Evolutionary conservation across 2,888 invertebrate genomes (phyloP), one percentile per base, ranked within the genome.

Genomic region (Eurytoma californica): DNA sequence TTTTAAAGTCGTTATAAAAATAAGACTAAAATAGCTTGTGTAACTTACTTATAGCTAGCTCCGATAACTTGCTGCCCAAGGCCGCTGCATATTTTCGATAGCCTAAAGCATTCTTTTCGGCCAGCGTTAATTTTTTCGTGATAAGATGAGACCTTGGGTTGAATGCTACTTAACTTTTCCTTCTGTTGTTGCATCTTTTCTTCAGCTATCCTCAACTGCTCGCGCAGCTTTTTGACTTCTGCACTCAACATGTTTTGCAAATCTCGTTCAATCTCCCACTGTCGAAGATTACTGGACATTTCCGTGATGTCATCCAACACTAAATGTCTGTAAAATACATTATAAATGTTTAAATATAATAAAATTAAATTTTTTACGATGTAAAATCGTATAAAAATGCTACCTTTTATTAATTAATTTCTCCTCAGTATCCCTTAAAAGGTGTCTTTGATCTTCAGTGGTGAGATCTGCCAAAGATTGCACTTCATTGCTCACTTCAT

Each of bases 231-330:
- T 65, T 83, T 86, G 1, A 90, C 86, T 79, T 90, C 89, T 13
- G 72, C 77, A 12, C 81, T 83, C n/a, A 88, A 72, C 47, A 79
- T 82, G 16, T 84, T 84, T 80, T 90, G 88, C 7, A 87, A 72
- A 66, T 88, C 85, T 61, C 86, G 85, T 68, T 90, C 90, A 73
- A 85, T 82, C 69, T 89, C 87, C 88, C 88, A 88, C 20, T 88
- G 86, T n/a, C 85, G 86, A 58, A 90, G 84, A 51, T 83, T 86
- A 14, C 84, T 84, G n/a, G 88, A 87, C 84, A 90, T 86, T 75
- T 87, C 87, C 9, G 87, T 84, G n/a, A 90, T 84, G 60, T 90
- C 88, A 28, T 88, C 87, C 65, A 90, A 79, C n/a, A 90, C 86
- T n/a, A 83, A 84, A 72, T 87, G 87, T 83, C 90, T 90, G 66